These are phyloP conservation scores for Sinocyclocheilus maitianheensis DNA, from an alignment of 2,113 vertebrate genomes.

Conservation along the genomic window DNA sequence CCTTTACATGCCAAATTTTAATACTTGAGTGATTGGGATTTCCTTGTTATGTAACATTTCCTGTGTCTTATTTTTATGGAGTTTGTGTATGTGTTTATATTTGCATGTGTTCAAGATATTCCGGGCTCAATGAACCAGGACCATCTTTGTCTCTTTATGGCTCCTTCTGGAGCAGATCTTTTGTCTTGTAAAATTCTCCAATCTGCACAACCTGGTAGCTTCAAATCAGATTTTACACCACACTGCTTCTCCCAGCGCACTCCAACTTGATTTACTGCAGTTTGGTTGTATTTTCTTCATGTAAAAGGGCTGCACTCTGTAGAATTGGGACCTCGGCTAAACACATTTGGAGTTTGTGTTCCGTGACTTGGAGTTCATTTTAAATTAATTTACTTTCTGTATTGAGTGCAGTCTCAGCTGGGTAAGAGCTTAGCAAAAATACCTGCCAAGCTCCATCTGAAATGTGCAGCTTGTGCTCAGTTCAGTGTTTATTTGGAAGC, in stretches of 20 bases:
- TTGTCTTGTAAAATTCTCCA: conserved; percentile 33
- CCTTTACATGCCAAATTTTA: neutral
- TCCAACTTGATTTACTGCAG: conserved; percentile 14
- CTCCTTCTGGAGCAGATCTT: conserved; percentile 15
- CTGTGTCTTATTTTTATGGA: neutral
- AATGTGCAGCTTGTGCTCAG: conserved; percentile 2
- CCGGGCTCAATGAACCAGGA: neutral
- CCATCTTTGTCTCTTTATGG: conserved; percentile 29
- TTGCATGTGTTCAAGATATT: conserved; percentile 12
- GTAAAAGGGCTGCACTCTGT: conserved; percentile 22
- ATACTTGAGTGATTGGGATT: neutral
- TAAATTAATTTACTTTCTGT: conserved; percentile 46
- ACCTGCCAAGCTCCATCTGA: neutral
- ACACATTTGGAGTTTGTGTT: conserved; percentile 44
- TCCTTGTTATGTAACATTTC: neutral
- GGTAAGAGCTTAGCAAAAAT: conserved; percentile 11
- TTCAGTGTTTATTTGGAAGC: neutral
- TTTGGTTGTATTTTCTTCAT: conserved; percentile 7
- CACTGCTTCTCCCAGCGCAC: neutral
- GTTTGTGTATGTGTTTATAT: neutral
- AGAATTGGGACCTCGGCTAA: conserved; percentile 21
- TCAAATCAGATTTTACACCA: conserved; percentile 48
- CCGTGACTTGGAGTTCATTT: conserved; percentile 40
- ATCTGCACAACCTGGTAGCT: neutral
- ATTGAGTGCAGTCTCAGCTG: conserved; percentile 37